Percentiles rank a stretch among this genome's conserved stretches.
Evolutionary conservation across 2,888 invertebrate species (phyloP).

Genomic region (Plagodis dolabraria): DNA sequence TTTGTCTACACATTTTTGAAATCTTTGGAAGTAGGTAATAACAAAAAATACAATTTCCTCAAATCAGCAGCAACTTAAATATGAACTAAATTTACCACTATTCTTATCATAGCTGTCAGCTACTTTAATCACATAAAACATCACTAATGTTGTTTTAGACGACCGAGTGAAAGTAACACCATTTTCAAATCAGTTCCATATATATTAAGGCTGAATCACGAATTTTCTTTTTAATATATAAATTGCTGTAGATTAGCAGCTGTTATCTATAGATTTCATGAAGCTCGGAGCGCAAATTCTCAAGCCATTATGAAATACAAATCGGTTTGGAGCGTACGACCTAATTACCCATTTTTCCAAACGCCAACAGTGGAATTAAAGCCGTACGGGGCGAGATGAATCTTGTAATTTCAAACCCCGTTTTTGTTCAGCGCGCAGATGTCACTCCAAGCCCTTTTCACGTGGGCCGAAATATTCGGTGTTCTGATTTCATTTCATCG

Average conservation of each 20-base stretch:
- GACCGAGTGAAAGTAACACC: too few relatives aligned
- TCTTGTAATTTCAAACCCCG: conserved; percentile 72
- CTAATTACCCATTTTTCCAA: conserved; percentile 70
- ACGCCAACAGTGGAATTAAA: conserved; percentile 68
- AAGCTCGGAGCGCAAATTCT: conserved; percentile 3
- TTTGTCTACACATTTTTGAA: too few relatives aligned
- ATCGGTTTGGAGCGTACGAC: conserved; percentile 50
- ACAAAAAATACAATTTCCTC: too few relatives aligned
- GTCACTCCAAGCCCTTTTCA: conserved; percentile 57
- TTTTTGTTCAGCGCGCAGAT: conserved; percentile 63
- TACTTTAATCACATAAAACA: too few relatives aligned
- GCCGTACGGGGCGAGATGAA: conserved; percentile 60
- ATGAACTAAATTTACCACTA: too few relatives aligned
- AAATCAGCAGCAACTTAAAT: too few relatives aligned
- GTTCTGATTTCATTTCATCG: conserved; percentile 46
- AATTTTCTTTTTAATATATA: too few relatives aligned
- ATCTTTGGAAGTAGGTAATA: too few relatives aligned
- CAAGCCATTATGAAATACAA: conserved; percentile 34
- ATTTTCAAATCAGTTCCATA: too few relatives aligned
- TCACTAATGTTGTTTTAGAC: too few relatives aligned
- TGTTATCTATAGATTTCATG: not conserved
- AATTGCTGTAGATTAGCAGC: not conserved
- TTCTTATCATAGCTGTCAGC: too few relatives aligned
- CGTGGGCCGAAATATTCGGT: conserved; percentile 44
- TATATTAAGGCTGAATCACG: too few relatives aligned